Conservation (phyloP, 2,888 invertebrate species). For the Oxycera nigricornis region DNA sequence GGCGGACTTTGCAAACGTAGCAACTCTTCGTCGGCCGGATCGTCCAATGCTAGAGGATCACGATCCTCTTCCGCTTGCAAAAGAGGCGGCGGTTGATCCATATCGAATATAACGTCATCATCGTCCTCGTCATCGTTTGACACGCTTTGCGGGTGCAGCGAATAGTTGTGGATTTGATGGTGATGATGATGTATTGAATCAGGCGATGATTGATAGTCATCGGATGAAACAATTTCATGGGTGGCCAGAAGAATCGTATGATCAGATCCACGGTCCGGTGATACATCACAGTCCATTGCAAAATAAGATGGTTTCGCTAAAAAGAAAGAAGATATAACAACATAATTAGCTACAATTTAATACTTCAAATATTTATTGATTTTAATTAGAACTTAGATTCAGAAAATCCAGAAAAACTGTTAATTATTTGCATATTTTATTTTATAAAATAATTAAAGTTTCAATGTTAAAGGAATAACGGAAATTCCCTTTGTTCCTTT, state of each 20-base stretch:
- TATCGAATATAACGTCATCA: conserved; percentile 35
- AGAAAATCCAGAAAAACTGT: no score
- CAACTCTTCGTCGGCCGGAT: conserved; percentile 28
- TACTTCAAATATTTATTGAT: background rate
- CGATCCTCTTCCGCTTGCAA: conserved; percentile 52
- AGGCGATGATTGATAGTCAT: conserved; percentile 41
- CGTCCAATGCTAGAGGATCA: conserved; percentile 58
- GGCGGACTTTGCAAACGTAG: conserved; percentile 38
- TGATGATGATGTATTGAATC: conserved; percentile 29
- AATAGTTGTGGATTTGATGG: conserved; percentile 13
- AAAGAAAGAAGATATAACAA: conserved; percentile 1
- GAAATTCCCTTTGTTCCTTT: no score
- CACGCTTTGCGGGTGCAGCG: conserved; percentile 9
- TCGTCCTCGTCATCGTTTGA: conserved; percentile 42
- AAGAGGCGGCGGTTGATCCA: conserved; percentile 44
- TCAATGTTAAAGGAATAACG: no score
- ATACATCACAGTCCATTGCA: conserved; percentile 53
- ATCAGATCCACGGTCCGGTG: conserved; percentile 48
- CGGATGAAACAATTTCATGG: conserved; percentile 39
- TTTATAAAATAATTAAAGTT: no score
- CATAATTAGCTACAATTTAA: conserved; percentile 10
- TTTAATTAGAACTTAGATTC: no score
- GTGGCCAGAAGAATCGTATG: conserved; percentile 21
- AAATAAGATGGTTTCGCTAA: conserved; percentile 40
- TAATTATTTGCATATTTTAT: no score